Evolutionary conservation across 2,113 vertebrate species (phyloP), one percentile per base, ranked within the genome.

Genomic region (Oplegnathus fasciatus): DNA sequence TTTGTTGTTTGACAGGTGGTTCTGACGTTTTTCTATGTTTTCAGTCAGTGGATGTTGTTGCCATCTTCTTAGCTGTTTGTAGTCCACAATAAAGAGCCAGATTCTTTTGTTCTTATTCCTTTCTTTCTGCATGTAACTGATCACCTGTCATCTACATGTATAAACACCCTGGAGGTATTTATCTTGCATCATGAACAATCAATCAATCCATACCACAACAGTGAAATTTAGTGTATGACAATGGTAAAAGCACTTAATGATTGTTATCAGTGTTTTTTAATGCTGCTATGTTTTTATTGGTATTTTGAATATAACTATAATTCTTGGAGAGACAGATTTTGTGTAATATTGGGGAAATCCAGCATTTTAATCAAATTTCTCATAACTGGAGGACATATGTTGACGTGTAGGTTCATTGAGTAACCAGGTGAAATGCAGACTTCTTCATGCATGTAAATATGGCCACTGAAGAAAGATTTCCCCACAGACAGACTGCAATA

Each of bases 401-500:
- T 52, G 20, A 71, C 18, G 0, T 9, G 9, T 13, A 7, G 32
- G 46, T 52, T 71, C 10, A 26, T 9, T 62, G 20, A 32, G 52
- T 4, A 54, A 62, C 37, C 6, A 3, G 10, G 3, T 68, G 24
- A 37, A 42, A 46, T 57, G 46, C 30, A 57, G 44, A 66, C 8
- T 30, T 15, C 40, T 54, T 30, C 32, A 34, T 58, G 40, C 52
- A 80, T 74, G 58, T 10, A 11, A 70, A 69, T 62, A n/a, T 40
- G 14, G 44, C 26, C 28, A 66, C 34, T 54, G 20, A 79, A 66
- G 67, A 58, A 46, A 40, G 34, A 85, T 85, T 75, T 79, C 61
- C 69, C 52, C 55, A n/a, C 32, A 50, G 83, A 78, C 20, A n/a
- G 18, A 66, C 20, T 28, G 11, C 20, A 57, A 46, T 77, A 74